Base-by-base conservation (phyloP, 2,888 invertebrate species). In the Trisateles emortualis region DNA sequence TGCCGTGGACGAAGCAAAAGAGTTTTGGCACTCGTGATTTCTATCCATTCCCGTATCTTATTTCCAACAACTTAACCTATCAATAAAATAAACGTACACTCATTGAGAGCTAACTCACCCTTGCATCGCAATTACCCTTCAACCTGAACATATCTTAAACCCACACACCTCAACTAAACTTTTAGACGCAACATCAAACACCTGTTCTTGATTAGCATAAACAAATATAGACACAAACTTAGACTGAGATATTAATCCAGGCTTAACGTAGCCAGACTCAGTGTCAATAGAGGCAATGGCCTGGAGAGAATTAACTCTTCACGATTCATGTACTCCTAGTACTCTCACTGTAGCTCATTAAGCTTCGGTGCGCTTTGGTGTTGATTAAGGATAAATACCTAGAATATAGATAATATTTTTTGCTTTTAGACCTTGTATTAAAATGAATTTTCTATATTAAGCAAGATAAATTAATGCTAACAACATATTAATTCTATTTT, bases 231-330 rank as follows among this genome's bases (percentile, higher is more conserved):
- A 52, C 47, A 16, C n/a, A 8, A 46, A 52, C 29, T 52, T 41
- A 35, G 10, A 24, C 46, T 39, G 14, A 52, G 68, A 68, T 65
- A 65, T 68, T 59, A 68, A 50, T 42, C 54, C 10, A 39, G 56
- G 56, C 59, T 61, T 42, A 51, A 56, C 53, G 46, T 26, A 53
- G 56, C 53, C 52, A 68, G 68, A 65, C 54, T 24, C 11, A 52
- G 19, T 52, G 68, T 68, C 68, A 68, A 68, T 57, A 68, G 13
- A 45, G 22, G 45, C 50, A 24, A 26, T 62, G 38, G 52, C 47
- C 49, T 50, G 52, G 19, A 30, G 42, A 32, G 24, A 46, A 22
- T 39, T 51, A 45, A 41, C 52, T 46, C 14, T 10, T 13, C 33
- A 29, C 14, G 22, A 41, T 43, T 52, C 35, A 35, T 30, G 36